Base-by-base conservation (phyloP, 1,140 invertebrate genomes). In the Elysia chlorotica region DNA sequence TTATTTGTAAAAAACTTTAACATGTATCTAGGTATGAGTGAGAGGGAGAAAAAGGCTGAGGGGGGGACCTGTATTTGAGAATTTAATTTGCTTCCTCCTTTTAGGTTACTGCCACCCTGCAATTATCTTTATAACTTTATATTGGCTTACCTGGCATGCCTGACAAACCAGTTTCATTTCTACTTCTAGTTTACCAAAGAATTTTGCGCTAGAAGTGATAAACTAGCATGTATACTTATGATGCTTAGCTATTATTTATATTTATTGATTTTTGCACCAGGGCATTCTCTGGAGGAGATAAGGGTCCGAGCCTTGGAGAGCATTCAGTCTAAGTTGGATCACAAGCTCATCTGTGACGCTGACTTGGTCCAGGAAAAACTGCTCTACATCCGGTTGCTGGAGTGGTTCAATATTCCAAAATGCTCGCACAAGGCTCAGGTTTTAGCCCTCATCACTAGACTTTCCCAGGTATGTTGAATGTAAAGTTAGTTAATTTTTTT, bases 281-380 rank as follows among this genome's bases (percentile, higher is more conserved):
- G 85, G 66, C 86, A 87, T 69, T 74, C 81, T 41, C 71, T 87
- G 41, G 85, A 86, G 73, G 86, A 87, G 71, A 87, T 87, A 31
- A 63, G 86, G 41, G 74, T 86, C 17, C 67, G 86, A 71, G 81
- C 85, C 38, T 65, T 87, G 35, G 79, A 85, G 35, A 87, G 84
- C 71, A 81, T 87, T 65, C 61, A 81, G n/a, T 84, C 84, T 30
- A 87, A 87, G 69, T 65, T 87, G 19, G 84, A 87, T 54, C 82
- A 85, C 59, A 78, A 81, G 23, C 65, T 87, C 53, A 77, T 87
- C 10, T 84, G 81, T 77, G 83, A 85, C 69, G 80, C 82, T n/a
- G 86, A 87, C 72, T 57, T 87, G 0, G 74, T 86, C 19, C 83
- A 87, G 74, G 83, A 87, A 41, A 78, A 85, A 38, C 82, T 84